phyloP scores from a whole-genome alignment of 2,113 vertebrate genomes.

The Myxocyprinus asiaticus region DNA sequence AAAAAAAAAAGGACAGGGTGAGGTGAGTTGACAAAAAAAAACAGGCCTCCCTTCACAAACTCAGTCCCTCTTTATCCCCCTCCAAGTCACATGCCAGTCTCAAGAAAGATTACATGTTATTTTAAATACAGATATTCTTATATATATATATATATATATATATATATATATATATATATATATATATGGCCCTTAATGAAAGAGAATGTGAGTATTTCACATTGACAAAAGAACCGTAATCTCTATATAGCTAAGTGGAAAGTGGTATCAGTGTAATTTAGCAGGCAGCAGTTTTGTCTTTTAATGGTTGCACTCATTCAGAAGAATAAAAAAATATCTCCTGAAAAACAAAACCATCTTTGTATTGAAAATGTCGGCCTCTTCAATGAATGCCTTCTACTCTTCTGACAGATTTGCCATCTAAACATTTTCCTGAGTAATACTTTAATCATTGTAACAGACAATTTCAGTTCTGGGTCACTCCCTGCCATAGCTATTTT shows the following conservation, averaged over 20 bases:
- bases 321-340: constrained; percentile 65
- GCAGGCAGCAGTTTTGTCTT: constrained; percentile 83
- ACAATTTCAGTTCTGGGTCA: constrained; percentile 85
- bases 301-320: constrained; percentile 77
- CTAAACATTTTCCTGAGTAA: constrained; percentile 96
- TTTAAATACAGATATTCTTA: constrained; percentile 73
- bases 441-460: constrained; percentile 95
- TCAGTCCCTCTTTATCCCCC: constrained; percentile 41
- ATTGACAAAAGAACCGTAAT: constrained; percentile 82
- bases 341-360: constrained; percentile 59
- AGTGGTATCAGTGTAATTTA: constrained; percentile 80
- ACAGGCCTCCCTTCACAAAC: constrained; percentile 9
- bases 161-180: constrained; percentile 64
- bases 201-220: constrained; percentile 74
- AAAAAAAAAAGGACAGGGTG: not conserved
- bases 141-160: constrained; percentile 67
- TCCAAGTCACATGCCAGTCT: constrained; percentile 62
- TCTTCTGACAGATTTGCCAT: constrained; percentile 76
- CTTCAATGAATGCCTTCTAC: constrained; percentile 80
- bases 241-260: constrained; percentile 80
- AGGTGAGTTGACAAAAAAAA: not conserved
- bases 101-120: constrained; percentile 72
- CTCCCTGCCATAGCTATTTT: constrained; percentile 81
- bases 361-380: constrained; percentile 74
- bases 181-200: constrained; percentile 81